Base-by-base conservation (phyloP, 64 coral and sea anemone species). In the Trachythela sp. region DNA sequence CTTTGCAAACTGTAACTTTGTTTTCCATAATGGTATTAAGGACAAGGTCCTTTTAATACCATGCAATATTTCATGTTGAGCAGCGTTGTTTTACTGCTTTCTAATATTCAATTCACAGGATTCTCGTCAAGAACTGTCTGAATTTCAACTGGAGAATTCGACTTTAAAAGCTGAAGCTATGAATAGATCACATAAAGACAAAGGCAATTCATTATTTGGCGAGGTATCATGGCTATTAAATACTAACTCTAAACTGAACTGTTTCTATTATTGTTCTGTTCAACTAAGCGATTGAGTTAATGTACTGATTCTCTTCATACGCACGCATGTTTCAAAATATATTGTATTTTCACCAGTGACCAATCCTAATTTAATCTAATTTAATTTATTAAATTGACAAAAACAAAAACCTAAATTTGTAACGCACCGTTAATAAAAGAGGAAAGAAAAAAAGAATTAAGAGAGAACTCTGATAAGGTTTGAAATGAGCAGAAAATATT, bases 191-290 rank as follows among this genome's bases (percentile, higher is more conserved):
- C 92, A 92, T 86, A 90, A 83, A 86, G 89, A 91, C 40, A 92
- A 98, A 48, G 95, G 95, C 91, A 98, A 98, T 45, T 98, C 95
- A 7, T 86, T 98, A n/a, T 98, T 98, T 89, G 95, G 95, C 1
- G 95, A 98, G 89, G 93, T 94, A 90, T 0, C 0, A 2, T 0
- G 24, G 31, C 18, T 17, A 77, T 77, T 37, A 83, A 27, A 7
- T 6, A 22, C 10, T 20, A 83, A 17, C 54, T 3, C 54, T 17
- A 8, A 64, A 0, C 49, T 2, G 22, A 52, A 52, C 49, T 52
- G 49, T 15, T 52, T 15, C 13, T 20, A 52, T 20, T 2, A 8
- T 52, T 52, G 1, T 52, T 52, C 22, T 52, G 49, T 52, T 52
- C 22, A 20, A 52, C 22, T 20, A 52, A 11, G 49, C 49, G 49